These are phyloP conservation scores for Mycalesis mineus DNA, from an alignment of 2,888 invertebrate genomes.

Conservation along the genomic window DNA sequence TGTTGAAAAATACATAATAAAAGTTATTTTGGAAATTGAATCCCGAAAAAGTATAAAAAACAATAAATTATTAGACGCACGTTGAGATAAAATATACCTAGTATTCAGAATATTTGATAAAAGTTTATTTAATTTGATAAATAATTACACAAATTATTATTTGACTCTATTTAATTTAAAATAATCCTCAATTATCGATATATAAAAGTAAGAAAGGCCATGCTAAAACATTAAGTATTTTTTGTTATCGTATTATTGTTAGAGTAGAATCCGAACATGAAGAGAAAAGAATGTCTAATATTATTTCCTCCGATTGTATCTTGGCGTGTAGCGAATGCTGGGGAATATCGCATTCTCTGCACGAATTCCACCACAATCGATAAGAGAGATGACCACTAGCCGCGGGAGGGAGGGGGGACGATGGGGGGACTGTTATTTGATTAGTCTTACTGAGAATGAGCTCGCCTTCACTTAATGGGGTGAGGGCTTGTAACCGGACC, in stretches of 20 bases:
- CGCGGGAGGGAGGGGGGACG: slow-evolving; percentile 57
- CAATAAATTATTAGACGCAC: no score
- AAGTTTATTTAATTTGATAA: no score
- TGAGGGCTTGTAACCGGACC: slow-evolving; percentile 75
- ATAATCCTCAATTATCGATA: not conserved
- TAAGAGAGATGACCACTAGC: slow-evolving; percentile 78
- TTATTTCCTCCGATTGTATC: slow-evolving; percentile 34
- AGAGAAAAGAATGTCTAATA: slow-evolving; percentile 16
- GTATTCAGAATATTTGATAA: no score
- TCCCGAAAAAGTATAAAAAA: no score
- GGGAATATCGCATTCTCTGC: slow-evolving; percentile 77
- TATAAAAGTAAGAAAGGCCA: not conserved
- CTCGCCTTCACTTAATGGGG: slow-evolving; percentile 76
- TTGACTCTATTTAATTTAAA: no score
- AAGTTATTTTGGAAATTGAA: no score
- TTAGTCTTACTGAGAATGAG: slow-evolving; percentile 79
- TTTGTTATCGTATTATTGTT: slow-evolving; percentile 1
- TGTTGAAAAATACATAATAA: no score
- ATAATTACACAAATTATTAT: no score
- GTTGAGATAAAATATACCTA: no score
- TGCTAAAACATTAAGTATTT: not conserved
- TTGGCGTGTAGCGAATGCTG: slow-evolving; percentile 56
- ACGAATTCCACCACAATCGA: slow-evolving; percentile 79
- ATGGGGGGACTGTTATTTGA: slow-evolving; percentile 78
- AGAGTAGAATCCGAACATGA: slow-evolving; percentile 1